Evolutionary conservation across 2,888 invertebrate species (phyloP).

Genomic region (Euzophera pinguis): DNA sequence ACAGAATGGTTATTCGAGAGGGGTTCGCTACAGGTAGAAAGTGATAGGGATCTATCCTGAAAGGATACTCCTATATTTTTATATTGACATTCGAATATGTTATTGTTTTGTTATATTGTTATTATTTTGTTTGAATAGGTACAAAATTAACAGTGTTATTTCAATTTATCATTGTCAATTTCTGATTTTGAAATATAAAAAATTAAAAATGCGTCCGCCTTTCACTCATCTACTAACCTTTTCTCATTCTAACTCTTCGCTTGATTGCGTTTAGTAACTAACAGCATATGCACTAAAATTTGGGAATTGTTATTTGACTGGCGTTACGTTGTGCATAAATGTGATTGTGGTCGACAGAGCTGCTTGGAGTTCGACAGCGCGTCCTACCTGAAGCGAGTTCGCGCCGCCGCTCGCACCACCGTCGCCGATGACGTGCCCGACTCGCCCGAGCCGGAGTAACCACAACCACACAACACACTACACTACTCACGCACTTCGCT

Average conservation of each 20-base stretch:
- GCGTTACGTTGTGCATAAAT: slow-evolving; percentile 21
- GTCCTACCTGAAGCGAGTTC: slow-evolving; percentile 69
- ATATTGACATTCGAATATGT: slow-evolving; percentile 38
- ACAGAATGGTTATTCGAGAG: slow-evolving; percentile 72
- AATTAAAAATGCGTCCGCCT: slow-evolving; percentile 57
- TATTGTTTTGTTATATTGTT: slow-evolving; percentile 37
- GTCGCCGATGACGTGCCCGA: slow-evolving; percentile 68
- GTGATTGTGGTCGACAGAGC: slow-evolving; percentile 56
- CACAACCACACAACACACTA: background rate
- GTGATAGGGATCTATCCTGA: slow-evolving; percentile 30
- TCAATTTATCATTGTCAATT: slow-evolving; percentile 56
- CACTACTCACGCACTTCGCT: background rate
- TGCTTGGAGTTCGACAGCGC: slow-evolving; percentile 78
- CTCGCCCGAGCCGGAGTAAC: slow-evolving; percentile 74
- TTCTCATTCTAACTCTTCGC: slow-evolving; percentile 7
- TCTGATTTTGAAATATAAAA: slow-evolving; percentile 59
- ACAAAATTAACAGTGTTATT: slow-evolving; percentile 57
- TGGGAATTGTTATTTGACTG: background rate
- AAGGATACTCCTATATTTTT: slow-evolving; percentile 35
- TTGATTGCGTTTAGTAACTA: background rate
- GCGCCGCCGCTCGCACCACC: slow-evolving; percentile 60
- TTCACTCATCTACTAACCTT: slow-evolving; percentile 41
- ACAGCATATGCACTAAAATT: slow-evolving; percentile 1
- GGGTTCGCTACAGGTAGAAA: slow-evolving; percentile 70
- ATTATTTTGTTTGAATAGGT: slow-evolving; percentile 52